phyloP scores from a whole-genome alignment of 2,888 invertebrate species.

The Clostera curtula region DNA sequence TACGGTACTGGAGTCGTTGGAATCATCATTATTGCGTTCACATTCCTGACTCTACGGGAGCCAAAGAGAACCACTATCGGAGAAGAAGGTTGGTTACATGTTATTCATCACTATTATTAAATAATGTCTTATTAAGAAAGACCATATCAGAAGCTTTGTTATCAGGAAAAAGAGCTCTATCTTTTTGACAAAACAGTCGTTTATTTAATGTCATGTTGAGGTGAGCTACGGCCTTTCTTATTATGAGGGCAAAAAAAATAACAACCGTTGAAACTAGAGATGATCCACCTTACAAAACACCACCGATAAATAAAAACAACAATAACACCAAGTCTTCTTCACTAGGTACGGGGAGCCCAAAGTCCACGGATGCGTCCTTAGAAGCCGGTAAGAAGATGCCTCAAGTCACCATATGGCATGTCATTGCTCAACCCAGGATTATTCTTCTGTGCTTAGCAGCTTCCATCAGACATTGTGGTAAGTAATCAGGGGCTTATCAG shows the following conservation, averaged over 20 bases:
- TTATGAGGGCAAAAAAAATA: no score
- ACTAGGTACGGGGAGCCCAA: slow-evolving; percentile 19
- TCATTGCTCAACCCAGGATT: slow-evolving; percentile 85
- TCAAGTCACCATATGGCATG: slow-evolving; percentile 81
- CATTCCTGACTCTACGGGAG: slow-evolving; percentile 84
- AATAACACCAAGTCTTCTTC: not conserved
- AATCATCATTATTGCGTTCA: slow-evolving; percentile 80
- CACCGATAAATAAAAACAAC: no score
- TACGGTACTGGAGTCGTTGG: slow-evolving; percentile 86
- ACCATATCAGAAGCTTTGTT: no score
- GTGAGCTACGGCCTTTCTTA: no score
- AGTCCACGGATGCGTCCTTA: slow-evolving; percentile 40
- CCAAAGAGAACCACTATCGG: slow-evolving; percentile 85
- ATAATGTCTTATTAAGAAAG: no score
- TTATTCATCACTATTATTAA: not conserved
- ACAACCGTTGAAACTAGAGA: no score
- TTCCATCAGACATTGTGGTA: slow-evolving; percentile 90
- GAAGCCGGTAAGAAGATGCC: slow-evolving; percentile 66
- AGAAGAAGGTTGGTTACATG: slow-evolving; percentile 67
- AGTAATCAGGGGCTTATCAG: no score
- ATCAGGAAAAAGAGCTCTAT: no score
- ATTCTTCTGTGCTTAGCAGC: slow-evolving; percentile 89
- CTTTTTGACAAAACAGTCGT: no score
- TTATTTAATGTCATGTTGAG: no score
- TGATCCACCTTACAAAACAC: no score